Evolutionary conservation across 2,888 invertebrate genomes (phyloP).

Genomic region (Apamea crenata): DNA sequence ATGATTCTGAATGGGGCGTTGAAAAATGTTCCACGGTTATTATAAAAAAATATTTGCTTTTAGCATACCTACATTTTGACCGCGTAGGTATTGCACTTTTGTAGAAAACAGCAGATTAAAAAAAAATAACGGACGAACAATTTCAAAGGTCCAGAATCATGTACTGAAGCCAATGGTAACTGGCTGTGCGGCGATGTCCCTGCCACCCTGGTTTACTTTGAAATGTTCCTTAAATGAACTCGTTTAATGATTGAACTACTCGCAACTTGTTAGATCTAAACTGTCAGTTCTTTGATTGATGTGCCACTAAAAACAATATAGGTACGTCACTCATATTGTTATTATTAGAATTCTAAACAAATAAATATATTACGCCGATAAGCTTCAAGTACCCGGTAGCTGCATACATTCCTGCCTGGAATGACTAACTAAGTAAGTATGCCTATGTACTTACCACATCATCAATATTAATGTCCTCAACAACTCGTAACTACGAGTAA

Average conservation of each 20-base stretch:
- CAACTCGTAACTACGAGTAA: conserved; percentile 10
- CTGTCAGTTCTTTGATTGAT: background rate
- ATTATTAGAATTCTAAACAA: background rate
- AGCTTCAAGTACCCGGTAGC: background rate
- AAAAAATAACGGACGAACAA: too few species aligned
- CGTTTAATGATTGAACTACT: background rate
- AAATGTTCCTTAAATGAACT: too few species aligned
- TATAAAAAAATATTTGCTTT: too few species aligned
- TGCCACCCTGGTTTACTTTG: too few species aligned
- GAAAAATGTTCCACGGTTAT: too few species aligned
- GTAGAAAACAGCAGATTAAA: too few species aligned
- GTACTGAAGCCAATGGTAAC: too few species aligned
- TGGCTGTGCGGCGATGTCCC: too few species aligned
- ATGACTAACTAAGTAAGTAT: background rate
- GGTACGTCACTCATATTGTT: background rate
- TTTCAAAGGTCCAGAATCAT: too few species aligned
- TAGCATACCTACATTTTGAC: too few species aligned
- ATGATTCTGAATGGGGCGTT: too few species aligned
- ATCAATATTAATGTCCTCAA: conserved; percentile 1
- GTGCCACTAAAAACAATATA: background rate
- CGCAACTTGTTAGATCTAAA: background rate
- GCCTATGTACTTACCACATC: background rate
- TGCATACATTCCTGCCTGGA: background rate
- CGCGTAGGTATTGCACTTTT: too few species aligned
- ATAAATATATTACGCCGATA: background rate